These are phyloP conservation scores for Bathynomus jamesi DNA, from an alignment of 1,140 invertebrate genomes.

Conservation along the genomic window DNA sequence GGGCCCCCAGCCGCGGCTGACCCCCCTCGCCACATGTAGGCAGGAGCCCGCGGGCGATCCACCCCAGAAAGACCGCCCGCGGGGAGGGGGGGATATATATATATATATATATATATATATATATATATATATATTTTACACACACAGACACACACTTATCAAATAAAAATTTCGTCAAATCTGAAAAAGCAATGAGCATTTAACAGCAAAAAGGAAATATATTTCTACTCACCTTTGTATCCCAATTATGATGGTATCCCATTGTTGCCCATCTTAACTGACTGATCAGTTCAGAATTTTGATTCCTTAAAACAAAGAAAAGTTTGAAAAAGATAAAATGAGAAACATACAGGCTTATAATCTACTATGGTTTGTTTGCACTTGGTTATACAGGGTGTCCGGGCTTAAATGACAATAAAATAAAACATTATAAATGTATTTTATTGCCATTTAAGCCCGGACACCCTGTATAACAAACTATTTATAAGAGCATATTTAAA, in stretches of 20 bases:
- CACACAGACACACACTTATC: too few species aligned
- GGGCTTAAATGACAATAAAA: background rate
- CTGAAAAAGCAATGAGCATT: too few species aligned
- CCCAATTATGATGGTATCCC: conserved; percentile 93
- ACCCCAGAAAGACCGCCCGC: too few species aligned
- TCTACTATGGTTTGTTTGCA: background rate
- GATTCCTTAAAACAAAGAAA: background rate
- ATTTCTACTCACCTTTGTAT: conserved; percentile 68
- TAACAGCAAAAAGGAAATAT: too few species aligned
- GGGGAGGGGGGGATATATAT: too few species aligned
- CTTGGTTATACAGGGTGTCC: background rate
- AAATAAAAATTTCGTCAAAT: too few species aligned
- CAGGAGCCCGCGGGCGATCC: too few species aligned
- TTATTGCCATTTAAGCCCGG: background rate
- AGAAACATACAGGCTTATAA: background rate
- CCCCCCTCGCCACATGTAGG: too few species aligned
- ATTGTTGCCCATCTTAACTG: conserved; percentile 81
- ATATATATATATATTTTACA: too few species aligned
- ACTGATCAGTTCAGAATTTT: background rate
- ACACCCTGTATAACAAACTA: background rate
- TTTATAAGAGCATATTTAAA: too few species aligned
- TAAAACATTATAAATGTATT: background rate
- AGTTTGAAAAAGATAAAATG: background rate
- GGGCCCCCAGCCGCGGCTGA: too few species aligned
- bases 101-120: too few species aligned